Percentiles rank a stretch among this genome's conserved stretches.
These are phyloP conservation scores for Elephantulus edwardii DNA, from an alignment of 2,113 vertebrate genomes.

Conservation along the genomic window DNA sequence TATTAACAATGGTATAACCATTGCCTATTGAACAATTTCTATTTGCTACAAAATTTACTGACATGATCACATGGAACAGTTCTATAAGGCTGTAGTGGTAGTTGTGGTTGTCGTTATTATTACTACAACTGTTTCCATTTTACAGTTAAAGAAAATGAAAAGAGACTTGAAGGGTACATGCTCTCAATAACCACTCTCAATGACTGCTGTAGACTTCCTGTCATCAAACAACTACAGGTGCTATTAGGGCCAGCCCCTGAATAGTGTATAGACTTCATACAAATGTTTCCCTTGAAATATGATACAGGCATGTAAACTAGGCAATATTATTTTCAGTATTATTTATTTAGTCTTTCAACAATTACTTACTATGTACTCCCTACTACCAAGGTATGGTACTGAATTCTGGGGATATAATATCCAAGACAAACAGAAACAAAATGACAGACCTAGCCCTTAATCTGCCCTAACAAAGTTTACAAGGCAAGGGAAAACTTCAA, in stretches of 20 bases:
- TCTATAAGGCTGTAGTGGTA: background rate
- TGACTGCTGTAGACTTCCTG: background rate
- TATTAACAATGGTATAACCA: background rate
- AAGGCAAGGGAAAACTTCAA: background rate
- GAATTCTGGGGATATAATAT: background rate
- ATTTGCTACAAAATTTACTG: background rate
- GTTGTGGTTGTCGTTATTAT: background rate
- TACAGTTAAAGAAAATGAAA: slow-evolving; percentile 41
- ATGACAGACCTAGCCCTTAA: background rate
- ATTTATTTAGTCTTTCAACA: background rate
- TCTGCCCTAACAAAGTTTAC: slow-evolving; percentile 1
- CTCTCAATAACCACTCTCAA: background rate
- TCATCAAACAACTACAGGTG: background rate
- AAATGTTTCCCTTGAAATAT: background rate
- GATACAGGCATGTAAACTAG: background rate
- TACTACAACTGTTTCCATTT: slow-evolving; percentile 41
- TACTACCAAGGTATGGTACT: background rate
- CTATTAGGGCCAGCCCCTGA: background rate
- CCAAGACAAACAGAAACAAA: background rate
- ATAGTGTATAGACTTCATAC: background rate
- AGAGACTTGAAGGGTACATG: background rate
- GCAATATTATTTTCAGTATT: background rate
- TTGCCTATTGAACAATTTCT: background rate
- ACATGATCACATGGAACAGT: slow-evolving; percentile 2
- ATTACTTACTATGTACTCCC: background rate